Base-by-base conservation (phyloP, 1,140 invertebrate species). In the Drosophila nikananu region DNA sequence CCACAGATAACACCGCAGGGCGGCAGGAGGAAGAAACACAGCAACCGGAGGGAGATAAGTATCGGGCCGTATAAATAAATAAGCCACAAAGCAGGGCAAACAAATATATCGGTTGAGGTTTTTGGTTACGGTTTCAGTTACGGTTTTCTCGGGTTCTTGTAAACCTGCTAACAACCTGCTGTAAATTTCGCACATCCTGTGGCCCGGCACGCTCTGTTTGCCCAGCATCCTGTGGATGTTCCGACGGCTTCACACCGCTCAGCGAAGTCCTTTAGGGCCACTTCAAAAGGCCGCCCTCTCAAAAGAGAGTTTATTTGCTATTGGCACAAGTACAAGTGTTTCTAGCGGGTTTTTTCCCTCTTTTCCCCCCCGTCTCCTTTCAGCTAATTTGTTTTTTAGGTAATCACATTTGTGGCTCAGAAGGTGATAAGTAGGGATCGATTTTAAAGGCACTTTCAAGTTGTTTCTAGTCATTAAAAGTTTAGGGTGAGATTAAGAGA, bases 181-280 rank as follows among this genome's bases (percentile, higher is more conserved):
- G 70, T 55, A 79, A 41, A 60, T 84, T 87, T 87, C 83, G 83
- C 83, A 87, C 86, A 80, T 89, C 65, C 72, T 57, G 42, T 55
- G 81, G 77, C 15, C 8, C 21, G 54, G 54, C 84, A 83, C 84
- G 77, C 81, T 83, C 77, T 87, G 57, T 87, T 83, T 87, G 65
- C 15, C 0, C 42, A 73, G 59, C 60, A 72, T 77, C 75, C 57
- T 55, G 49, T 23, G 19, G 39, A 37, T 55, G 19, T 37, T 54
- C 55, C 77, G 72, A 55, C 78, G 73, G 67, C 62, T 81, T 82
- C 63, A 41, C 80, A 82, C 74, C 54, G 39, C 49, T 17, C 41
- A 67, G 80, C 68, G 63, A 82, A 78, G 80, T 71, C 49, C 71
- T 74, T 84, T 78, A 81, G 63, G 54, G 35, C 73, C 58, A 71